These are phyloP conservation scores for Ciconia stormi DNA, from an alignment of 2,113 vertebrate species.

Conservation along the genomic window DNA sequence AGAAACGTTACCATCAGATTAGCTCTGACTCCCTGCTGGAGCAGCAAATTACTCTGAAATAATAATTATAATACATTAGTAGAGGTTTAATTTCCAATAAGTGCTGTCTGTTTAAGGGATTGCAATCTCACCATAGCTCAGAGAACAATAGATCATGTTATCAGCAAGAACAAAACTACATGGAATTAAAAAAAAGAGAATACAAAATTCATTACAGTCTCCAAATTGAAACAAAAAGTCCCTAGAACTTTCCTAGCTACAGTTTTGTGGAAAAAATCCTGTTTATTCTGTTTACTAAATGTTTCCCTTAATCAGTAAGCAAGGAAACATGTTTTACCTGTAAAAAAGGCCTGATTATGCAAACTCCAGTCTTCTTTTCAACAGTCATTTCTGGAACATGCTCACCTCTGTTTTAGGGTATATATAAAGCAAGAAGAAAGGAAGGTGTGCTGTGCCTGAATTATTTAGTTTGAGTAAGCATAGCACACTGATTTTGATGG, in stretches of 20 bases:
- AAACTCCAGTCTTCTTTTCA: neutral
- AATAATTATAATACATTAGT: slow-evolving; percentile 81
- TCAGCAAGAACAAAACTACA: slow-evolving; percentile 67
- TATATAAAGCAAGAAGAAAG: neutral
- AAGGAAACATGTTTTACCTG: neutral
- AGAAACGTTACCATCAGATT: slow-evolving; percentile 69
- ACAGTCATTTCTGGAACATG: neutral
- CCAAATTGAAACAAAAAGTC: slow-evolving; percentile 13
- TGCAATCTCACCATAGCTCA: slow-evolving; percentile 60
- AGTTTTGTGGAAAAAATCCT: neutral
- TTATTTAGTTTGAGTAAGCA: neutral
- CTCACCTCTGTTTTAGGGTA: neutral
- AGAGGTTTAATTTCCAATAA: slow-evolving; percentile 80
- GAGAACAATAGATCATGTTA: slow-evolving; percentile 72
- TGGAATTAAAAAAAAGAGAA: slow-evolving; percentile 54
- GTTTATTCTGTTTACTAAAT: neutral
- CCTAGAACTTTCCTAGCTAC: neutral
- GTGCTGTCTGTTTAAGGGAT: slow-evolving; percentile 75
- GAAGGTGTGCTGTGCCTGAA: neutral
- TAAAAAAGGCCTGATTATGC: neutral
- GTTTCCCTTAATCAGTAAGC: neutral
- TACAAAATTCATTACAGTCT: slow-evolving; percentile 65
- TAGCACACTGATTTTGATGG: neutral
- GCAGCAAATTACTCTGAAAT: slow-evolving; percentile 77
- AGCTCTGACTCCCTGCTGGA: slow-evolving; percentile 73